Evolutionary conservation across 2,797 vertebrate genomes (phyloP), one percentile per base, ranked within the genome.

Genomic region (Amniataba percoides): DNA sequence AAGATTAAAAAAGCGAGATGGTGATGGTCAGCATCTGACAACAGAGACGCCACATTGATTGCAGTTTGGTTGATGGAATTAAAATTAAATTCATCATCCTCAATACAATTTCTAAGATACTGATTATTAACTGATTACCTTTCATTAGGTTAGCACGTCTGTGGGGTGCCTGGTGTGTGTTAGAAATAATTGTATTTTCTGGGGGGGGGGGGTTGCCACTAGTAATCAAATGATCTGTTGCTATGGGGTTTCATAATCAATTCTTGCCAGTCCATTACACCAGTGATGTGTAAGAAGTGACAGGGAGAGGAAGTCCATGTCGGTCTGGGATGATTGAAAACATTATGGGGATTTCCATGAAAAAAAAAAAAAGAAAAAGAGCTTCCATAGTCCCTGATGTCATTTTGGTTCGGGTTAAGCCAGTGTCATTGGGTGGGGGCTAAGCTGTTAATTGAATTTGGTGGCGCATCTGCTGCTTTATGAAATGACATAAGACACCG

Each of bases 391-490:
- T 89, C 79, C 82, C 84, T 82, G 69, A 91, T 87, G 83, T 87
- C 39, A 55, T 83, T 87, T 74, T 53, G 85, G 66, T 71, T 56
- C 21, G 0, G 67, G 60, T 36, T 88, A 79, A 88, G 71, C 72
- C 67, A 7, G 27, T 42, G 56, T 71, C 60, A 69, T 75, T 85
- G 11, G 9, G 71, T 31, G 48, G 51, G 36, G 80, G 75, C 48
- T 82, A 84, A 89, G 84, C 85, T 53, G 69, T 83, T 91, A 87
- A 93, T 90, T 92, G 77, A 90, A 92, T 94, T 87, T 88, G 80
- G 90, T 83, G 84, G 64, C 27, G 7, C 89, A 89, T 90, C 84
- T 89, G 89, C 78, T 84, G 74, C 77, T 42, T 89, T 77, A 77
- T 82, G 74, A 83, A 87, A 86, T 80, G 62, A 87, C 79, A 81